Conservation (phyloP, 2,797 vertebrate genomes). For the Phoxinus dragarum region DNA sequence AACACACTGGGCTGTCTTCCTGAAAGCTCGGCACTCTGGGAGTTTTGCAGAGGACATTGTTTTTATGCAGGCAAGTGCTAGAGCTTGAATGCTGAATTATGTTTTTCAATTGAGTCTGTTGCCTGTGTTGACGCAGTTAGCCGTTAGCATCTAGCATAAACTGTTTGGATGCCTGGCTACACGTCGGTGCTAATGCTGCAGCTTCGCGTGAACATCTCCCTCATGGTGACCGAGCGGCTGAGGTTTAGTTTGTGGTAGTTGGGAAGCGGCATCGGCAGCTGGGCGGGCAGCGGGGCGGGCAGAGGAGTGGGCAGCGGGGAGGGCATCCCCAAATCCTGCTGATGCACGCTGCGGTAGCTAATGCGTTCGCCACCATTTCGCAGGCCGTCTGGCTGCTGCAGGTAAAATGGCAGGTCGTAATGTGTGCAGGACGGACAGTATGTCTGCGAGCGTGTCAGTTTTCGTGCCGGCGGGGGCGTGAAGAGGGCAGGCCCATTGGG, state of each 20-base stretch:
- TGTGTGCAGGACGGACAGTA: constrained; percentile 89
- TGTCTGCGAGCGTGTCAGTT: constrained; percentile 81
- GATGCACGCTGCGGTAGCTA: constrained; percentile 86
- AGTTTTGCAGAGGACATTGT: background rate
- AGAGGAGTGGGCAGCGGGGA: constrained; percentile 60
- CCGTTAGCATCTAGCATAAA: background rate
- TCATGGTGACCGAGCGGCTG: constrained; percentile 92
- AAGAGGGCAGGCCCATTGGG: constrained; percentile 89
- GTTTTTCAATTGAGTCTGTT: background rate
- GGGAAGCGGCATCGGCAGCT: constrained; percentile 73
- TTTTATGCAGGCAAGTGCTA: constrained; percentile 1
- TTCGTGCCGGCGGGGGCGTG: constrained; percentile 84
- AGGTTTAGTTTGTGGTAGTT: constrained; percentile 91
- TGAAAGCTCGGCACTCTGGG: background rate
- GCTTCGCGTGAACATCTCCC: constrained; percentile 93
- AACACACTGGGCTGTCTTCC: constrained; percentile 6
- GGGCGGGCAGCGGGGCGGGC: constrained; percentile 68
- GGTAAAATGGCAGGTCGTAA: constrained; percentile 93
- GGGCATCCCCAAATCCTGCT: constrained; percentile 87
- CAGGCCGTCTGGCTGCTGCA: constrained; percentile 89
- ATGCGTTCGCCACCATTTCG: constrained; percentile 90
- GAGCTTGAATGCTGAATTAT: background rate
- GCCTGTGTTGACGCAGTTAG: background rate
- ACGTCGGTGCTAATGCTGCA: constrained; percentile 98
- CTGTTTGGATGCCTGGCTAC: constrained; percentile 68